Evolutionary conservation across 92 coral and sea anemone species (phyloP).

Genomic region (Epizoanthus scotinus): DNA sequence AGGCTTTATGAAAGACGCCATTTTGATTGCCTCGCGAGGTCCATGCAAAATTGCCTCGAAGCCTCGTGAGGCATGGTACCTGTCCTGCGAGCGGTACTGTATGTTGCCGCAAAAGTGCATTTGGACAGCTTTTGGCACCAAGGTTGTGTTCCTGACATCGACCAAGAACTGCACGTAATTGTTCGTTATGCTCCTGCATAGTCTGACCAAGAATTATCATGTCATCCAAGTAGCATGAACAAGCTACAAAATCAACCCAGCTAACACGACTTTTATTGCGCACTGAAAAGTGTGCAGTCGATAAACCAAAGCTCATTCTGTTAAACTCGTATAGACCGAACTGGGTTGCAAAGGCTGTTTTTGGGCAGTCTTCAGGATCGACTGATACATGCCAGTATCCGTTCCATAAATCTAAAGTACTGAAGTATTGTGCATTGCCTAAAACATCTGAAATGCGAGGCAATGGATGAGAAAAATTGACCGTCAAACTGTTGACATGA

Average conservation of each 20-base stretch:
- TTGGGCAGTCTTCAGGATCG: conserved; percentile 30
- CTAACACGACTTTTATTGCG: conserved; percentile 27
- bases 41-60: no score
- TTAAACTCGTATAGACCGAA: conserved; percentile 34
- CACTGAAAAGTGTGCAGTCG: conserved; percentile 51
- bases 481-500: conserved; percentile 30
- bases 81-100: no score
- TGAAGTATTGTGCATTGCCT: conserved; percentile 30
- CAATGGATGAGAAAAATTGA: conserved; percentile 35
- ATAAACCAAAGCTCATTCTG: conserved; percentile 49
- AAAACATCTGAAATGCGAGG: conserved; percentile 19
- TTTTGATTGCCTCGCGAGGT: no score
- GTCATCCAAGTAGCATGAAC: conserved; percentile 46
- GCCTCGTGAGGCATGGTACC: no score
- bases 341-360: conserved; percentile 51
- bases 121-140: conserved; percentile 37
- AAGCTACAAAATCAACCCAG: conserved; percentile 36
- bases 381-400: conserved; percentile 44
- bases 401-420: conserved; percentile 22
- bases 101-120: conserved; percentile 39
- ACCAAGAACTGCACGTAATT: conserved; percentile 18
- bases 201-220: conserved; percentile 32
- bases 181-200: conserved; percentile 34
- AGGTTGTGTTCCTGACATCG: conserved; percentile 36
- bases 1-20: no score